Evolutionary conservation across 2,113 vertebrate species (phyloP).

Genomic region (Girardinichthys multiradiatus): DNA sequence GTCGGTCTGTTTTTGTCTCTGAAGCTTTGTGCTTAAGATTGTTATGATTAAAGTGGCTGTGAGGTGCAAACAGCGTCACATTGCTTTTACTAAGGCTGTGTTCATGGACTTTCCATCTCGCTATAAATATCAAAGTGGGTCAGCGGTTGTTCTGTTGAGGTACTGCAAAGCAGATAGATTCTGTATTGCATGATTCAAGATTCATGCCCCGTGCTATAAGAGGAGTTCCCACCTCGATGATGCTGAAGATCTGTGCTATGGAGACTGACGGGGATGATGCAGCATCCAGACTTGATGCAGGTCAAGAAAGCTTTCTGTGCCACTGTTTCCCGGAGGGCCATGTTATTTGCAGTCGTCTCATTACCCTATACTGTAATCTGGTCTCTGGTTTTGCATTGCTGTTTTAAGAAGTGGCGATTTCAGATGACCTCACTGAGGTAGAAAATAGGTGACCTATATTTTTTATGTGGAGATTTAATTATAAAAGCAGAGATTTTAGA

Average conservation of each 20-base stretch:
- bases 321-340: background rate
- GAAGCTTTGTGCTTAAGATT: constrained; percentile 28
- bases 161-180: constrained; percentile 52
- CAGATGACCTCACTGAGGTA: background rate
- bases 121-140: constrained; percentile 77
- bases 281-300: constrained; percentile 12
- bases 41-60: constrained; percentile 39
- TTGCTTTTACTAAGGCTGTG: constrained; percentile 3
- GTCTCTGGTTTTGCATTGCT: background rate
- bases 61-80: constrained; percentile 35
- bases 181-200: constrained; percentile 25
- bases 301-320: constrained; percentile 15
- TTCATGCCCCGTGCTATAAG: constrained; percentile 38
- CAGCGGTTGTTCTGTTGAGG: constrained; percentile 36
- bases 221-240: constrained; percentile 38
- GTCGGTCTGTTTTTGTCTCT: constrained; percentile 34
- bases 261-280: constrained; percentile 27
- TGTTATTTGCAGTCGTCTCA: background rate
- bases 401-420: too few relatives aligned
- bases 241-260: constrained; percentile 49
- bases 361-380: background rate
- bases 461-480: background rate
- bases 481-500: background rate
- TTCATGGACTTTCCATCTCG: constrained; percentile 25
- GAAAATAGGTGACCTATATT: background rate